A percentile compares a stretch with the other conserved stretches of the same genome.
Evolutionary conservation across 2,797 vertebrate genomes (phyloP).

Genomic region (Apodemus agrarius): DNA sequence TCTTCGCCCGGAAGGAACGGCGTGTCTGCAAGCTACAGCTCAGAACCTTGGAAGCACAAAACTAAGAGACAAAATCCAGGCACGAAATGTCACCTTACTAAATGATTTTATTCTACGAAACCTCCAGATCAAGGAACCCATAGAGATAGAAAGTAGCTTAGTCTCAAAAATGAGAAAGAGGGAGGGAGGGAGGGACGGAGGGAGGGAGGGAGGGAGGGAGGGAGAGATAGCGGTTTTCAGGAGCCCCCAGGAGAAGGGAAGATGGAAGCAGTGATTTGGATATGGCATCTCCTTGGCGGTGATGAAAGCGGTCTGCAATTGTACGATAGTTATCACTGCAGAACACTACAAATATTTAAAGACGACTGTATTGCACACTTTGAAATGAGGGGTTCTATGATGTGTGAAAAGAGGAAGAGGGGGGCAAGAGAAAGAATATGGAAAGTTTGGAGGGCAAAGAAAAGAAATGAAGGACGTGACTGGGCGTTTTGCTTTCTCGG

Average conservation of each 20-base stretch:
- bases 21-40: neutral
- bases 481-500: constrained; percentile 1
- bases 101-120: neutral
- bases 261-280: neutral
- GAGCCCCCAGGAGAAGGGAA: neutral
- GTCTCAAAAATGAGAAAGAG: neutral
- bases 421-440: neutral
- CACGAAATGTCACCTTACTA: neutral
- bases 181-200: accelerated
- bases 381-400: neutral
- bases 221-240: neutral
- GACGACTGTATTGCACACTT: neutral
- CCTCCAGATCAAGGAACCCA: neutral
- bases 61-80: neutral
- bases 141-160: neutral
- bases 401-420: neutral
- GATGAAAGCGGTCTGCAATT: neutral
- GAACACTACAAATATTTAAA: neutral
- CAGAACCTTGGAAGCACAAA: neutral
- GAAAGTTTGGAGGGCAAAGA: neutral
- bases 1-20: neutral
- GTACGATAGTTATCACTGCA: neutral
- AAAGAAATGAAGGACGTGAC: neutral
- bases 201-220: too few species aligned
- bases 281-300: neutral